A percentile compares a stretch with the other conserved stretches of the same genome.
phyloP scores from a whole-genome alignment of 2,113 vertebrate species.

The Ochotona curzoniae region DNA sequence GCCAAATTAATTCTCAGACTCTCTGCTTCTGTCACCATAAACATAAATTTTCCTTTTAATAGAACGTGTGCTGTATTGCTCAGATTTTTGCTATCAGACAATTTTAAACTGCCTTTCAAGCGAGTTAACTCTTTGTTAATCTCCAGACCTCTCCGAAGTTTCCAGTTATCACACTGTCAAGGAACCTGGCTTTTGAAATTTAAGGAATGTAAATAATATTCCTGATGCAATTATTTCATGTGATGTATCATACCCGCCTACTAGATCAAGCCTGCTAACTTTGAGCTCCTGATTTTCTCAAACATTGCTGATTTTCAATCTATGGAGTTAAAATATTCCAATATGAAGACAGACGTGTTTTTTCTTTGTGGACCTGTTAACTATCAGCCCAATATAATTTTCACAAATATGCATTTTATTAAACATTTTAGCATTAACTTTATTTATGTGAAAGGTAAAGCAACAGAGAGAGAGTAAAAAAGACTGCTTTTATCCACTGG shows the following conservation, averaged over 20 bases:
- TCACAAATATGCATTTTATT: not conserved
- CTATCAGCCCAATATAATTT: not conserved
- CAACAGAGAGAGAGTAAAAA: too few relatives aligned
- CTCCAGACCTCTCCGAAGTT: not conserved
- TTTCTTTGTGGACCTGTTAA: slow-evolving; percentile 3
- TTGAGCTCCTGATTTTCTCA: not conserved
- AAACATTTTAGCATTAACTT: not conserved
- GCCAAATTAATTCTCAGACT: not conserved
- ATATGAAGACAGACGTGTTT: not conserved
- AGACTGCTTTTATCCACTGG: too few relatives aligned
- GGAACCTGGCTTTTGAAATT: not conserved
- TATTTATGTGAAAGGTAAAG: too few relatives aligned
- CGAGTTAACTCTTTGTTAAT: not conserved
- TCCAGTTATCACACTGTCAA: not conserved
- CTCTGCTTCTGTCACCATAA: not conserved
- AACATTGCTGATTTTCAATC: not conserved
- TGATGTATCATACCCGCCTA: not conserved
- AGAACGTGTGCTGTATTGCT: not conserved
- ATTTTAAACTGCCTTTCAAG: not conserved
- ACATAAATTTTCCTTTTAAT: not conserved
- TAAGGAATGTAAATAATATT: not conserved
- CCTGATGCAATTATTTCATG: not conserved
- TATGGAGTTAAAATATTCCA: not conserved
- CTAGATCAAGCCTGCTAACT: not conserved
- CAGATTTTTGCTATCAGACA: not conserved